Evolutionary conservation across 30 jellyfish, hydroid and myxozoan genomes (phyloP).

Genomic region (Turritopsis rubra): DNA sequence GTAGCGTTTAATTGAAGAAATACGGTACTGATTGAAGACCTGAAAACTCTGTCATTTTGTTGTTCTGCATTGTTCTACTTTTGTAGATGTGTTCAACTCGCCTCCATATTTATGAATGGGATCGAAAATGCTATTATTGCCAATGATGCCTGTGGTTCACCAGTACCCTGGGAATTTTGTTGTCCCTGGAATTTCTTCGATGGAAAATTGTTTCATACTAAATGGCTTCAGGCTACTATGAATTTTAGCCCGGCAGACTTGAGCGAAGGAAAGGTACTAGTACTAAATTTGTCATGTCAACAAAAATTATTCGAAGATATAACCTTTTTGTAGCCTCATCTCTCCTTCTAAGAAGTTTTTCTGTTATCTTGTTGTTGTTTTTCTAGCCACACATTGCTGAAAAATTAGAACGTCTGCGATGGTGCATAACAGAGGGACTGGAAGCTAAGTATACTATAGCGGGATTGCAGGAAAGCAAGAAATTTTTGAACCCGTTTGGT

Average conservation of each 20-base stretch:
- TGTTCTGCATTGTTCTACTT: too few relatives aligned
- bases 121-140: conserved; percentile 78
- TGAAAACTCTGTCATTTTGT: too few relatives aligned
- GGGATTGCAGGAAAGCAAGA: conserved; percentile 49
- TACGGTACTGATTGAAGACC: not conserved
- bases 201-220: conserved; percentile 89
- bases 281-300: too few relatives aligned
- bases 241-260: conserved; percentile 56
- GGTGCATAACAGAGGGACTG: conserved; percentile 94
- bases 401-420: conserved; percentile 79
- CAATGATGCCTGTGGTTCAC: conserved; percentile 94
- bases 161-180: conserved; percentile 91
- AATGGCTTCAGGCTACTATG: conserved; percentile 85
- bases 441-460: conserved; percentile 62
- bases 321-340: not conserved
- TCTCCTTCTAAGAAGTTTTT: too few relatives aligned
- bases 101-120: conserved; percentile 85
- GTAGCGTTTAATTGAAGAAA: not conserved
- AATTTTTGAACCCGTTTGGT: conserved; percentile 57
- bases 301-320: too few relatives aligned
- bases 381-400: conserved; percentile 74
- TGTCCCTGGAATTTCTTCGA: conserved; percentile 94
- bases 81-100: conserved; percentile 76
- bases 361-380: not conserved
- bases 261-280: conserved; percentile 91